Percentiles rank a stretch among this genome's conserved stretches.
These are phyloP conservation scores for Zosterops hypoxanthus DNA, from an alignment of 2,113 vertebrate genomes.

Conservation along the genomic window DNA sequence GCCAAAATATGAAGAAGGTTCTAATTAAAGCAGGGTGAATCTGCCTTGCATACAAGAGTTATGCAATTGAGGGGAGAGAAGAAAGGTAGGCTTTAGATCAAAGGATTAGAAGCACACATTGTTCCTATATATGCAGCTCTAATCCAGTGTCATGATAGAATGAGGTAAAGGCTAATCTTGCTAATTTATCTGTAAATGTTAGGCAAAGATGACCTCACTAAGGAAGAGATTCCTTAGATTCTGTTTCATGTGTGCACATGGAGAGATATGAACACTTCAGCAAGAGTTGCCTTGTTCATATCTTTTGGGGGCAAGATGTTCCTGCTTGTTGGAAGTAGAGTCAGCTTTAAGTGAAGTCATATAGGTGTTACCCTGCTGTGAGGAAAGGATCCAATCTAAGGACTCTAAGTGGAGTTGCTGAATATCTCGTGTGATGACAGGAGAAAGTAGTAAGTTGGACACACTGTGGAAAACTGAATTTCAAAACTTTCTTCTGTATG, in stretches of 20 bases:
- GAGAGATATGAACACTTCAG: not conserved
- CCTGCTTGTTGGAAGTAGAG: not conserved
- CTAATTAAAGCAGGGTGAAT: not conserved
- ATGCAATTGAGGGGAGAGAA: not conserved
- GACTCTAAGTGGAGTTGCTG: not conserved
- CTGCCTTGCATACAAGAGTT: not conserved
- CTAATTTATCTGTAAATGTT: not conserved
- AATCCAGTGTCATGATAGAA: not conserved
- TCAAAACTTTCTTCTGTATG: not conserved
- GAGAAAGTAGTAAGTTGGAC: not conserved
- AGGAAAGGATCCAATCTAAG: not conserved
- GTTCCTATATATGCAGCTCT: constrained; percentile 3
- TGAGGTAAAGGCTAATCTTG: not conserved
- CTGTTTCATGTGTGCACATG: not conserved
- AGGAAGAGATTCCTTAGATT: not conserved
- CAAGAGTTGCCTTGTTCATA: not conserved
- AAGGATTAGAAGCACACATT: not conserved
- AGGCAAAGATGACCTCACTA: not conserved
- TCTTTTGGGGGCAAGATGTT: not conserved
- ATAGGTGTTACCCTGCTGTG: not conserved
- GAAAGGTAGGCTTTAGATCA: not conserved
- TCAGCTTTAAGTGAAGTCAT: not conserved
- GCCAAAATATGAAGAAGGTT: not conserved
- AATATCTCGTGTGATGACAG: not conserved
- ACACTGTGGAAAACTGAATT: not conserved